Conservation (phyloP, 2,113 vertebrate genomes). For the Dolichotis patagonum region DNA sequence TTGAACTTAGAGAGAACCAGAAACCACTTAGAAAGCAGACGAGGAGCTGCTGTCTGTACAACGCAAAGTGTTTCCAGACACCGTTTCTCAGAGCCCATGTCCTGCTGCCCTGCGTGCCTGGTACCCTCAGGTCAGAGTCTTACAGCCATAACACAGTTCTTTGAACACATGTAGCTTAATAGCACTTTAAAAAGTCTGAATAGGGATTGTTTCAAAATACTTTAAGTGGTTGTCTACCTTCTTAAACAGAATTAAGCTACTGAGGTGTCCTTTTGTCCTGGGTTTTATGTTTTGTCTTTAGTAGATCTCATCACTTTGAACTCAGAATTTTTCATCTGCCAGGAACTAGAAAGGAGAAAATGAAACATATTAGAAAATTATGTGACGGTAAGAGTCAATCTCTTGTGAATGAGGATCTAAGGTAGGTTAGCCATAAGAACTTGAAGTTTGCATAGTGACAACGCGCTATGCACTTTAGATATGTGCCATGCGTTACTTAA, state of each 20-base stretch:
- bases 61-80: neutral
- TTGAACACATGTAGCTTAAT: neutral
- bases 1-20: neutral
- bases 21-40: neutral
- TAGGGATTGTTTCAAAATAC: neutral
- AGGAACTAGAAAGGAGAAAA: neutral
- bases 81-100: fast-evolving
- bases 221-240: neutral
- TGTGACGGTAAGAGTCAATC: neutral
- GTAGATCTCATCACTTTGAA: neutral
- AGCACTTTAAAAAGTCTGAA: neutral
- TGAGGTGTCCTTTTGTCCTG: fast-evolving
- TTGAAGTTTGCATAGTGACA: fast-evolving
- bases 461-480: fast-evolving
- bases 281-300: neutral
- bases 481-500: fast-evolving
- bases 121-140: neutral
- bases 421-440: neutral
- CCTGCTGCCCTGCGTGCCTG: fast-evolving
- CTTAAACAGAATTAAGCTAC: neutral
- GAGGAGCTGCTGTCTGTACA: neutral
- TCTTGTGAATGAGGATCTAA: neutral
- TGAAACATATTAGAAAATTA: neutral
- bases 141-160: neutral
- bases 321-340: neutral